Evolutionary conservation across 2,888 invertebrate genomes (phyloP).

Genomic region (Plagodis dolabraria): DNA sequence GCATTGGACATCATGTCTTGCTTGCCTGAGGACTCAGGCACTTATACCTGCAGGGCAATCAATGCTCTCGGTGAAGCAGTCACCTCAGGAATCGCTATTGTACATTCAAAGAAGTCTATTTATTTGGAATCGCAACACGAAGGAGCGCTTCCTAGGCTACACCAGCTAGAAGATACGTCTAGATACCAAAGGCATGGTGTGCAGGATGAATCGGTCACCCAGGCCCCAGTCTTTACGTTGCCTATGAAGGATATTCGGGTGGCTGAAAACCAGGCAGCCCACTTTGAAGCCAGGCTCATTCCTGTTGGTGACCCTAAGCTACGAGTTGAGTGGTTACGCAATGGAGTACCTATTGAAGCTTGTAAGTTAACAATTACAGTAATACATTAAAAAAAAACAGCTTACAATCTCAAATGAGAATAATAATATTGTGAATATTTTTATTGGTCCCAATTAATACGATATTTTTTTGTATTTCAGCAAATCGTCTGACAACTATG

Average conservation of each 20-base stretch:
- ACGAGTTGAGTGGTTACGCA: slow-evolving; percentile 96
- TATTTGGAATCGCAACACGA: slow-evolving; percentile 95
- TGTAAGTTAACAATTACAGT: slow-evolving; percentile 89
- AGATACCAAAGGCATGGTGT: slow-evolving; percentile 89
- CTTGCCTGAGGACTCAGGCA: slow-evolving; percentile 98
- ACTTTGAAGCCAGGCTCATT: slow-evolving; percentile 96
- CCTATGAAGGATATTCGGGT: slow-evolving; percentile 94
- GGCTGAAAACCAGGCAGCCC: slow-evolving; percentile 96
- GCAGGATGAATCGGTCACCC: slow-evolving; percentile 92
- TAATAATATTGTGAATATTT: neutral
- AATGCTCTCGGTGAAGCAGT: slow-evolving; percentile 97
- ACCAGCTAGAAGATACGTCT: slow-evolving; percentile 92
- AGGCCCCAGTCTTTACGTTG: slow-evolving; percentile 96
- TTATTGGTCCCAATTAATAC: neutral
- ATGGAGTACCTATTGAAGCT: slow-evolving; percentile 95
- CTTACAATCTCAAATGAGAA: neutral
- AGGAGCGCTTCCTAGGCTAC: slow-evolving; percentile 91
- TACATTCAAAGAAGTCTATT: slow-evolving; percentile 94
- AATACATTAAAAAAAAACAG: too few relatives aligned
- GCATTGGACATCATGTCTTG: slow-evolving; percentile 98
- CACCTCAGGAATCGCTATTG: slow-evolving; percentile 93
- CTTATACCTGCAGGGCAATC: slow-evolving; percentile 96
- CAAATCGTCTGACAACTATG: slow-evolving; percentile 96
- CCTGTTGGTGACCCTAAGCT: slow-evolving; percentile 97
- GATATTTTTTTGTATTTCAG: slow-evolving; percentile 64